Conservation (phyloP, 2,113 vertebrate species). For the Anhinga rufa region DNA sequence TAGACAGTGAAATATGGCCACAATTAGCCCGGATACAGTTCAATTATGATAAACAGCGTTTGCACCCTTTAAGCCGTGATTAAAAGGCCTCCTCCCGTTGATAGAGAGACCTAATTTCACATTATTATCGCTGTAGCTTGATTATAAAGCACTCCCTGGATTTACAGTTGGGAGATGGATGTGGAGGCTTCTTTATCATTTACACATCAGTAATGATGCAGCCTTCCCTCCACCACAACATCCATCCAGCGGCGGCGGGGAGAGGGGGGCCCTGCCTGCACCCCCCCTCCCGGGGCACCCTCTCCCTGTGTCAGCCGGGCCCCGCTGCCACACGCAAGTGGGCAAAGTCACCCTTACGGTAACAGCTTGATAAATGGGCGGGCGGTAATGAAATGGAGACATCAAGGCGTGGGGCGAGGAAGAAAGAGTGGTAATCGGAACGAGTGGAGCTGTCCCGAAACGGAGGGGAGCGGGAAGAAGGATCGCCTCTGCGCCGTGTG, state of each 20-base stretch:
- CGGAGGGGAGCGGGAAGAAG: constrained; percentile 86
- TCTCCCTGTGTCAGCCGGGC: constrained; percentile 58
- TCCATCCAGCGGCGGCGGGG: constrained; percentile 65
- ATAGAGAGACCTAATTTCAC: constrained; percentile 97
- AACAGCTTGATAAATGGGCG: constrained; percentile 93
- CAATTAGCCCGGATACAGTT: constrained; percentile 98
- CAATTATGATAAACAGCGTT: constrained; percentile 94
- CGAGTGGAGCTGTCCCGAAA: constrained; percentile 74
- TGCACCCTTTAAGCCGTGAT: constrained; percentile 94
- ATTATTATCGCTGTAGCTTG: constrained; percentile 88
- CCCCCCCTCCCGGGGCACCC: constrained; percentile 43
- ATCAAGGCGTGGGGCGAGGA: constrained; percentile 95
- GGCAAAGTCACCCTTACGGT: constrained; percentile 91
- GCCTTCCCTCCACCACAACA: constrained; percentile 76
- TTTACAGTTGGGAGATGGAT: constrained; percentile 74
- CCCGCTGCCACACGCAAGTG: constrained; percentile 67
- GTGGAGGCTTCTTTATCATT: constrained; percentile 89
- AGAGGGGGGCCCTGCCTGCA: constrained; percentile 36
- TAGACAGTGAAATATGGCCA: constrained; percentile 97
- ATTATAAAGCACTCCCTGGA: constrained; percentile 81
- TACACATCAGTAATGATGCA: constrained; percentile 86
- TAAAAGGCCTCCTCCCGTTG: constrained; percentile 90
- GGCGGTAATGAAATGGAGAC: constrained; percentile 99
- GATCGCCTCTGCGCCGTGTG: constrained; percentile 95
- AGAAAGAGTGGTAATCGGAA: constrained; percentile 74